Conservation (phyloP, 2,797 vertebrate genomes). For the Darevskia mixta region DNA sequence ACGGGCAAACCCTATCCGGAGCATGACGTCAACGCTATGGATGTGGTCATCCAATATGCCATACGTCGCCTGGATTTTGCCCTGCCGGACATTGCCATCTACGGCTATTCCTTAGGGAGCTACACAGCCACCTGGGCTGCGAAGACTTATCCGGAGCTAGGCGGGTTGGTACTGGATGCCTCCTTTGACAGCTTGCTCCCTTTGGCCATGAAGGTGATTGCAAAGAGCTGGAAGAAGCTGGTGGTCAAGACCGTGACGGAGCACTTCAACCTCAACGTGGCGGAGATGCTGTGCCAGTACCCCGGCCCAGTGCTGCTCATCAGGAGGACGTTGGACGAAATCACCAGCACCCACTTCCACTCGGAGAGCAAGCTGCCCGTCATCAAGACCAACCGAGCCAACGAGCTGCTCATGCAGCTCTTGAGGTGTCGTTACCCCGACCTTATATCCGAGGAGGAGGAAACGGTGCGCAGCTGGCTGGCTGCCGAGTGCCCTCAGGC, state of each 20-base stretch:
- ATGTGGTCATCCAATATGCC: slow-evolving; percentile 90
- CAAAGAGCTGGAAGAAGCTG: slow-evolving; percentile 87
- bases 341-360: slow-evolving; percentile 81
- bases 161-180: slow-evolving; percentile 86
- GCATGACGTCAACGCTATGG: slow-evolving; percentile 92
- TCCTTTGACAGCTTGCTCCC: slow-evolving; percentile 91
- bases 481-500: slow-evolving; percentile 75
- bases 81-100: slow-evolving; percentile 84
- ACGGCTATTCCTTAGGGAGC: slow-evolving; percentile 93
- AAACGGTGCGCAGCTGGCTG: slow-evolving; percentile 83
- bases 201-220: slow-evolving; percentile 88
- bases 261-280: slow-evolving; percentile 91
- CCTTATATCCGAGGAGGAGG: slow-evolving; percentile 83
- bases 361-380: slow-evolving; percentile 70
- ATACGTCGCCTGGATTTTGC: slow-evolving; percentile 86
- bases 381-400: slow-evolving; percentile 87
- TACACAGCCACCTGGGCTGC: slow-evolving; percentile 87
- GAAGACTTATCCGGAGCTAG: slow-evolving; percentile 89
- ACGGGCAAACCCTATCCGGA: slow-evolving; percentile 89
- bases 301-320: slow-evolving; percentile 89
- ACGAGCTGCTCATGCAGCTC: slow-evolving; percentile 86
- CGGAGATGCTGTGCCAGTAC: slow-evolving; percentile 88
- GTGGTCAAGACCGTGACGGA: slow-evolving; percentile 87
- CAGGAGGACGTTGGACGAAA: slow-evolving; percentile 87
- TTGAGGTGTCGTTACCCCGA: slow-evolving; percentile 88